Base-by-base conservation (phyloP, 1,140 invertebrate genomes). In the Bilobella aurantiaca region DNA sequence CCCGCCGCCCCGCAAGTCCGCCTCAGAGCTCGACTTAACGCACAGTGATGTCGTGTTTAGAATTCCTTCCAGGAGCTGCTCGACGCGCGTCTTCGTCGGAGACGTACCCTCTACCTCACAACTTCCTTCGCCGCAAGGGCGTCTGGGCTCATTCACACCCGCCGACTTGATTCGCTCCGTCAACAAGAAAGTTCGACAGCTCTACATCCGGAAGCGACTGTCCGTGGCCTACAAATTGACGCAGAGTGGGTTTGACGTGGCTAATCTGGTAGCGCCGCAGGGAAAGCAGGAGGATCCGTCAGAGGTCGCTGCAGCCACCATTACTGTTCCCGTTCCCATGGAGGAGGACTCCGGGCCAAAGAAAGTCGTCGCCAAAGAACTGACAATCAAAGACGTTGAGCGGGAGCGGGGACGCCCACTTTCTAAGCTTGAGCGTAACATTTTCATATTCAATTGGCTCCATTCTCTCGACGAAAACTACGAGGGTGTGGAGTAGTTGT, bases 361-460 rank as follows among this genome's bases (percentile, higher is more conserved):
- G 83, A 84, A 71, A 77, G 83, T 60, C 80, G 81, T 23, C 14
- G 49, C 49, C 49, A 53, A 53, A 53, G 49, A 53, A 2, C 77
- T 91, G 0, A 89, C 89, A 0, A 81, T 89, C 0, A 82, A 85
- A 5, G 89, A 92, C 69, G 83, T 91, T 14, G 89, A 91, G 73
- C 78, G 88, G 42, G 88, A 91, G 74, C 79, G 88, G 3, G 89
- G 89, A 1, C 86, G 89, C 67, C 88, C 90, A 2, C 79, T 92
- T 1, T 88, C 88, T 16, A 91, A 90, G 76, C 91, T 91, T 77
- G 88, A 92, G 71, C 76, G 90, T 23, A 92, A 93, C 76, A 91
- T 92, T 87, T 91, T 92, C 86, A 91, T 93, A 47, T 91, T 93
- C 77, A 91, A 91, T 73, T 92, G 90, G 90, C 80, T 93, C 0